Base-by-base conservation (phyloP, 2,113 vertebrate species). In the Mus pahari region DNA sequence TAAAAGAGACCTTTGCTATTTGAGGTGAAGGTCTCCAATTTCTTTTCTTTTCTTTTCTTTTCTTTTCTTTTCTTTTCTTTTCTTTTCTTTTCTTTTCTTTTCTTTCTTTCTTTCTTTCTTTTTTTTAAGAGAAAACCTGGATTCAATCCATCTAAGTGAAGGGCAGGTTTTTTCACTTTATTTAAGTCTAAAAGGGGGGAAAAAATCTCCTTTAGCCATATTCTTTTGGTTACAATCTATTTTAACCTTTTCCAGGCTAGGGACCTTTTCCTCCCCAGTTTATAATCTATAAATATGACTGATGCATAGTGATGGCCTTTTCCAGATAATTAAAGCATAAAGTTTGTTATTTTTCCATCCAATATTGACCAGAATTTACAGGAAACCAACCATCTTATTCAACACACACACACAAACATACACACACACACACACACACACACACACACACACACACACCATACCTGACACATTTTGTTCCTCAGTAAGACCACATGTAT, bases 261-360 rank as follows among this genome's bases (percentile, higher is more conserved):
- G 97, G 88, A 91, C 75, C 97, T 95, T 97, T 97, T 70, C 91
- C 93, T 96, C 97, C 92, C 89, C 86, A 97, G 91, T 90, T 95
- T 98, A 94, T 92, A 98, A 93, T 94, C 48, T 97, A 95, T 97
- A 98, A 98, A 98, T 89, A 96, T 39, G 48, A 94, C 33, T 7
- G 62, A 91, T 87, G 93, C 45, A 71, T 71, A 97, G 96, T 95
- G 97, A 94, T 50, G 81, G 87, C 73, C 79, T 58, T 98, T 98
- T 97, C 92, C 74, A 98, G 95, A 97, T 97, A 86, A 93, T 96
- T 97, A 97, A 97, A 98, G 86, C 93, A 96, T 95, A 92, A 96
- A 97, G 83, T 96, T 95, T 91, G 31, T 53, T 97, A 88, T 83
- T 91, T 90, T 62, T 97, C 77, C 95, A 97, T 73, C 90, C 91